Evolutionary conservation across 2,113 vertebrate species (phyloP).

Genomic region (Entomyzon cyanotis): DNA sequence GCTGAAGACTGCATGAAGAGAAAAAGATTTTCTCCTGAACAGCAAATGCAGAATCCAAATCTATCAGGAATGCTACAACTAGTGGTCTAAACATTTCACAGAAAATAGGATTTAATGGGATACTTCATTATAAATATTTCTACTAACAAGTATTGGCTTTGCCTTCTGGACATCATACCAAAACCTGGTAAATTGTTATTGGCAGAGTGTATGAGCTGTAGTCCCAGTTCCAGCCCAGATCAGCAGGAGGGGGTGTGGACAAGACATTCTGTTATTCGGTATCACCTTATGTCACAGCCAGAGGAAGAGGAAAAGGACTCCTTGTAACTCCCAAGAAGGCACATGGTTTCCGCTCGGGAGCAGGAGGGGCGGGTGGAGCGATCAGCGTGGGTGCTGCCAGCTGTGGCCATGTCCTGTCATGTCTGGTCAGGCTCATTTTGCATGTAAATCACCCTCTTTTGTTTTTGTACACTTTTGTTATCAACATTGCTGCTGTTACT

Average conservation of each 20-base stretch:
- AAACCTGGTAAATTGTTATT: not conserved
- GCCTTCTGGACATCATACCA: not conserved
- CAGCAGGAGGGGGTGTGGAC: not conserved
- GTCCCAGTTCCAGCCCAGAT: not conserved
- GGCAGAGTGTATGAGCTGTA: not conserved
- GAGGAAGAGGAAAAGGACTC: not conserved
- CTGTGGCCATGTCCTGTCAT: fast-evolving
- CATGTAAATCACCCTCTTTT: not conserved
- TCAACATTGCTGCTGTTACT: not conserved
- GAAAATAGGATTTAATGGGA: not conserved
- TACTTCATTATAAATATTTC: not conserved
- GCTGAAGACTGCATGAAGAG: not conserved
- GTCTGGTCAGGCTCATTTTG: not conserved
- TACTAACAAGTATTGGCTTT: not conserved
- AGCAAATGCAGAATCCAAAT: not conserved
- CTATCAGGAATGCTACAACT: not conserved
- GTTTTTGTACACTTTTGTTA: not conserved
- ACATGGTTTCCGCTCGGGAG: fast-evolving
- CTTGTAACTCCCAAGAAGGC: not conserved
- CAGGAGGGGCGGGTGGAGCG: not conserved
- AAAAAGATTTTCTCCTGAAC: not conserved
- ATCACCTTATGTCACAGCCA: not conserved
- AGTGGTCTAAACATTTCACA: not conserved
- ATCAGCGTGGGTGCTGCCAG: not conserved
- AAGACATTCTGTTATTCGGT: not conserved